Base-by-base conservation (phyloP, 2,888 invertebrate species). In the Pseudococcus longispinus region DNA sequence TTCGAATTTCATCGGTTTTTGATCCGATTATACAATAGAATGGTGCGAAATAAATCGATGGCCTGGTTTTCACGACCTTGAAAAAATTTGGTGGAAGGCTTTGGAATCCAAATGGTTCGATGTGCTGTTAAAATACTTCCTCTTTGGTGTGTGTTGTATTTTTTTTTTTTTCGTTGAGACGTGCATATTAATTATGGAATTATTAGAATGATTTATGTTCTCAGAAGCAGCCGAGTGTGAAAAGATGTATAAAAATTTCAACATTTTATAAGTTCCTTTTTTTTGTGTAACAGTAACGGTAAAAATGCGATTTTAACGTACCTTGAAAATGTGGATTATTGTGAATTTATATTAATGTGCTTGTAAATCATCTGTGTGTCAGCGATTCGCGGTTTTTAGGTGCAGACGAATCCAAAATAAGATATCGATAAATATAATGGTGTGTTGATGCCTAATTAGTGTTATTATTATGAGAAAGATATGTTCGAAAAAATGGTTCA, bases 171-270 rank as follows among this genome's bases (percentile, higher is more conserved):
- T 60, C 20, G 5, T 23, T 8, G 2, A 60, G 23, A 60, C 70
- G 70, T 70, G 70, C 32, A 70, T 29, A 32, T 70, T 37, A 80
- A 80, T 80, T 80, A 80, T 80, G 42, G 42, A n/a, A 37, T 74
- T 74, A 74, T 74, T 32, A 29, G 29, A 11, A 70, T 70, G 37
- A 80, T 80, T 29, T 20, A 80, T 80, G 77, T 80, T 80, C 37
- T 26, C 42, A 20, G 9, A 20, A 9, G 77, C 42, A 80, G 26
- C 42, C 11, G 77, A 80, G 77, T 42, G 77, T 80, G 77, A 80
- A 80, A 80, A 42, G n/a, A 80, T 80, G 77, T n/a, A 80, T 37
- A 80, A 42, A 32, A 80, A 80, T 42, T 80, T 80, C 77, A 80
- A 42, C 77, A 42, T 80, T 37, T 80, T 42, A 1, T 6, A 15